These are phyloP conservation scores for Galbula dea DNA, from an alignment of 2,113 vertebrate species.

Conservation along the genomic window DNA sequence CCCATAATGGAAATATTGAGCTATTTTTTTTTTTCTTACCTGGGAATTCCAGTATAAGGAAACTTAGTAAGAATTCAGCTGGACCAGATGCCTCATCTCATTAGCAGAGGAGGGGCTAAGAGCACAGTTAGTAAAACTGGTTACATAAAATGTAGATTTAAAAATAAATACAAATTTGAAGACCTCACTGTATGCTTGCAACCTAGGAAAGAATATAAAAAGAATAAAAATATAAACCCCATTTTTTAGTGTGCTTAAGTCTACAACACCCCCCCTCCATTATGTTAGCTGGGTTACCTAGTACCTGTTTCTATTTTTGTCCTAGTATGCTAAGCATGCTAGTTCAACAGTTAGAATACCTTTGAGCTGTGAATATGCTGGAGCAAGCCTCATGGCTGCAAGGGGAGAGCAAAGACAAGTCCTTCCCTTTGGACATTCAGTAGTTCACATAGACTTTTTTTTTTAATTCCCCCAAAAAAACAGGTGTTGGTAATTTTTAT, in stretches of 20 bases:
- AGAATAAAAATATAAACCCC: neutral
- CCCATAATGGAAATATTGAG: neutral
- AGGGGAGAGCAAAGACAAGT: neutral
- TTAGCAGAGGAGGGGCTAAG: neutral
- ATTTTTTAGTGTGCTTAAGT: neutral
- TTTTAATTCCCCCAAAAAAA: neutral
- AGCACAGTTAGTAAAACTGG: neutral
- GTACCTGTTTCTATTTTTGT: neutral
- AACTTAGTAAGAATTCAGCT: neutral
- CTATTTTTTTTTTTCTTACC: neutral
- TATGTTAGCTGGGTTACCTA: neutral
- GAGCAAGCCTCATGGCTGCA: neutral
- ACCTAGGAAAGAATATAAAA: neutral
- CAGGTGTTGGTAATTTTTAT: neutral
- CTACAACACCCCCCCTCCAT: rapidly evolving
- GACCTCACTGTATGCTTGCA: neutral
- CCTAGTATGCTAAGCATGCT: neutral
- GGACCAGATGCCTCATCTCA: neutral
- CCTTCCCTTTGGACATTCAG: neutral
- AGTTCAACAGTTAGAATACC: neutral
- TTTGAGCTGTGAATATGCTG: neutral
- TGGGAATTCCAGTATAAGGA: neutral
- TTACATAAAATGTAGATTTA: neutral
- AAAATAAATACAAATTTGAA: neutral
- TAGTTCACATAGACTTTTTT: neutral